Conservation (phyloP, 2,797 vertebrate species). For the Mormyrops boulengeri region DNA sequence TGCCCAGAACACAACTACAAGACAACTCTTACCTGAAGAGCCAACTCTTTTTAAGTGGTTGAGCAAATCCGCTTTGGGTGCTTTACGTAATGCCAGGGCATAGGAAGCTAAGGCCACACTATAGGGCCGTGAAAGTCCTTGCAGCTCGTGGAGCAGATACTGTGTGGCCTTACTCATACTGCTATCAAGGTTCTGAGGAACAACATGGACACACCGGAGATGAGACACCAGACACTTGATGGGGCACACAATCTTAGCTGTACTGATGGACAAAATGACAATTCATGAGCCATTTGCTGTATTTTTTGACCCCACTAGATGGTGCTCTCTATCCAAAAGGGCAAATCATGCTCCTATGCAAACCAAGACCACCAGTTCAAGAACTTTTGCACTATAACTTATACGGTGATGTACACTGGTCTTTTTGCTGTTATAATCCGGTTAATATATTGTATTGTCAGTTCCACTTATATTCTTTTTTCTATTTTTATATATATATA, state of each 20-base stretch:
- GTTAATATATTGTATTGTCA: no score
- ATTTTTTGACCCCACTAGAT: no score
- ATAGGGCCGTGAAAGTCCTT: constrained; percentile 44
- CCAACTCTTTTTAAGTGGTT: background rate
- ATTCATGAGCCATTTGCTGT: no score
- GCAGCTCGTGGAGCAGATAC: constrained; percentile 41
- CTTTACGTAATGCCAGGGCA: constrained; percentile 42
- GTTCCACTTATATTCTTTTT: no score
- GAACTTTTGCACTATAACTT: no score
- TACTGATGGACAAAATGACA: no score
- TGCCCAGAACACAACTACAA: no score
- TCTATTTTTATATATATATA: no score
- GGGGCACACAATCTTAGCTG: background rate
- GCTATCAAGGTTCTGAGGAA: background rate
- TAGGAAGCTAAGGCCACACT: constrained; percentile 55
- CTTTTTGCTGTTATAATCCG: no score
- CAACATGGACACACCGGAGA: background rate
- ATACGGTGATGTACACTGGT: no score
- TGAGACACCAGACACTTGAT: background rate
- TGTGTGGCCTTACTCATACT: constrained; percentile 38
- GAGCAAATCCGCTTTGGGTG: background rate
- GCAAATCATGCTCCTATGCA: background rate
- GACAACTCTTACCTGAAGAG: background rate
- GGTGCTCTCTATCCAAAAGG: background rate
- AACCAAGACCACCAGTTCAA: background rate